Conservation (phyloP, 2,888 invertebrate genomes). For the Chrysodeixis includens region DNA sequence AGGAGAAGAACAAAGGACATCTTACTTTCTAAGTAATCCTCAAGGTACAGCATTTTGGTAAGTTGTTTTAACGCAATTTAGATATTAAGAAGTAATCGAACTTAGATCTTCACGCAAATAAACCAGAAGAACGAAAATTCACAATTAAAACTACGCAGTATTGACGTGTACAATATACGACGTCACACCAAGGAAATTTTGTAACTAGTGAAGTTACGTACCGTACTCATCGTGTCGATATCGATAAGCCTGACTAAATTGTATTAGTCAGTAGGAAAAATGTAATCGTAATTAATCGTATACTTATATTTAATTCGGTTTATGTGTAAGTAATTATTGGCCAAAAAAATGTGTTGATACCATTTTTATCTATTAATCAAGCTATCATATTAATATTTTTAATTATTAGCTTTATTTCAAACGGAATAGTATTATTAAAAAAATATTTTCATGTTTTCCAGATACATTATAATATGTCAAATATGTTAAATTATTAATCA, state of each 20-base stretch:
- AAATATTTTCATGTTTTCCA: no score
- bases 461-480: no score
- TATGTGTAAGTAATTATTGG: no score
- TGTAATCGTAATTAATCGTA: no score
- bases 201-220: slow-evolving; percentile 39
- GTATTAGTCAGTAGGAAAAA: background rate
- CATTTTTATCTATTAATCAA: no score
- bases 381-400: no score
- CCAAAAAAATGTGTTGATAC: no score
- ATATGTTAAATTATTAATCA: no score
- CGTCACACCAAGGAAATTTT: slow-evolving; percentile 58
- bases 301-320: no score
- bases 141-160: slow-evolving; percentile 42
- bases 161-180: slow-evolving; percentile 67
- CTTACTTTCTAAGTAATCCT: slow-evolving; percentile 99
- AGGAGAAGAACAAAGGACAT: slow-evolving; percentile 72
- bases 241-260: no score
- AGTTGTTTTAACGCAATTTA: slow-evolving; percentile 64
- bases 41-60: slow-evolving; percentile 97
- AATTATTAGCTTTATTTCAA: no score
- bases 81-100: slow-evolving; percentile 31
- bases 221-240: background rate
- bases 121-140: slow-evolving; percentile 37
- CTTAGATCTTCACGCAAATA: slow-evolving; percentile 33
- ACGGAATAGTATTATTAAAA: no score